A percentile compares a stretch with the other conserved stretches of the same genome.
Evolutionary conservation across 2,113 vertebrate species (phyloP).

Genomic region (Petrocephalus zakoni): DNA sequence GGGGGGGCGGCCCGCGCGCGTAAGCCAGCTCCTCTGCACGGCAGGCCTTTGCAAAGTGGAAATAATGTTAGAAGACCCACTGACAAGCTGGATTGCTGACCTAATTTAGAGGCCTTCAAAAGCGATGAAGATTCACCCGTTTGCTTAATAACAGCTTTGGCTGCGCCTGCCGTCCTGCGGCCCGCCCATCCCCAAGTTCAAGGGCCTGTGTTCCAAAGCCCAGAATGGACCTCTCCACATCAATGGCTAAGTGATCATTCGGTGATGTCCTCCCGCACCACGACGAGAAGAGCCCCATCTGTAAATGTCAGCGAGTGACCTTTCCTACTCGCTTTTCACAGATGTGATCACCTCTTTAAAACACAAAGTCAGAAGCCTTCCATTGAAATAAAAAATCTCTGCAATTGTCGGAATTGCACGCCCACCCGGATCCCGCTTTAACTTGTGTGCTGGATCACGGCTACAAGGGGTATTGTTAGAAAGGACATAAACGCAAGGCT

Average conservation of each 20-base stretch:
- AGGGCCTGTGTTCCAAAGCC: background rate
- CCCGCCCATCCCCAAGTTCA: background rate
- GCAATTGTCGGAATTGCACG: background rate
- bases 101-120: background rate
- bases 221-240: slow-evolving; percentile 1
- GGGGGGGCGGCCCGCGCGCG: background rate
- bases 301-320: slow-evolving; percentile 19
- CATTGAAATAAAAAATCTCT: background rate
- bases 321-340: slow-evolving; percentile 5
- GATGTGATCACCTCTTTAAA: slow-evolving; percentile 17
- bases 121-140: background rate
- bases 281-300: slow-evolving; percentile 9
- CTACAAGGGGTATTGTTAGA: background rate
- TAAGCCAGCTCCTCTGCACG: background rate
- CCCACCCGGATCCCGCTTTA: background rate
- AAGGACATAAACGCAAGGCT: background rate
- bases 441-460: background rate
- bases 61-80: background rate
- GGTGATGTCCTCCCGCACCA: background rate
- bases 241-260: background rate
- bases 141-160: background rate
- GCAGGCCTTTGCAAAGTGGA: background rate
- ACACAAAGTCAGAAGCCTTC: slow-evolving; percentile 14
- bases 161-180: background rate
- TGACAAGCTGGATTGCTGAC: background rate